phyloP scores from a whole-genome alignment of 2,797 vertebrate species.

The Syngnathus acus region DNA sequence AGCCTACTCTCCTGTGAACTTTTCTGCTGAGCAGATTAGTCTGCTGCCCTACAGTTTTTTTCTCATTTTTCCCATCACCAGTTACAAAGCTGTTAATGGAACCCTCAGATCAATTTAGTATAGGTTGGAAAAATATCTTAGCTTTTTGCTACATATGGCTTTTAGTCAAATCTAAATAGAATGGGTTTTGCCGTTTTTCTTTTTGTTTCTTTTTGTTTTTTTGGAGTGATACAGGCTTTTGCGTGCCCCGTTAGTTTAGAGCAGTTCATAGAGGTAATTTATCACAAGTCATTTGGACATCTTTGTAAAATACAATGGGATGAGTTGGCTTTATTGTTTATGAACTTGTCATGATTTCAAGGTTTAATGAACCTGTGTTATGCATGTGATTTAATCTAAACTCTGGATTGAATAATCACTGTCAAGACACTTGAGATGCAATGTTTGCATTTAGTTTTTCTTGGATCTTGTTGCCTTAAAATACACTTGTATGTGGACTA shows the following conservation, averaged over 20 bases:
- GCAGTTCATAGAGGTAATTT: constrained; percentile 22
- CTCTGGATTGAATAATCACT: constrained; percentile 21
- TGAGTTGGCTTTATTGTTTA: constrained; percentile 19
- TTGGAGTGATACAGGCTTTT: constrained; percentile 39
- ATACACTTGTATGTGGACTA: neutral
- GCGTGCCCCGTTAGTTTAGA: constrained; percentile 32
- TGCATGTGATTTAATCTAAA: constrained; percentile 17
- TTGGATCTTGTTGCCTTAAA: constrained; percentile 4
- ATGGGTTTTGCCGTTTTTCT: constrained; percentile 40
- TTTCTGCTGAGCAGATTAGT: constrained; percentile 33
- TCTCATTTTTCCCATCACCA: constrained; percentile 29
- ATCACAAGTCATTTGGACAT: neutral
- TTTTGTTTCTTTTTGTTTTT: constrained; percentile 29
- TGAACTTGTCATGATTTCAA: constrained; percentile 31
- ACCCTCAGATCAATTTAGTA: constrained; percentile 29
- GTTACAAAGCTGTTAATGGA: constrained; percentile 34
- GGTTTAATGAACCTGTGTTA: constrained; percentile 17
- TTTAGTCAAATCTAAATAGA: constrained; percentile 42
- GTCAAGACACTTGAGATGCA: constrained; percentile 13
- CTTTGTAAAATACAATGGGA: constrained; percentile 24
- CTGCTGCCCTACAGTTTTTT: constrained; percentile 21
- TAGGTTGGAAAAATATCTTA: constrained; percentile 41
- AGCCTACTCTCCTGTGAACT: constrained; percentile 28
- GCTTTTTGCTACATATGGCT: constrained; percentile 35
- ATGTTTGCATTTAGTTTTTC: neutral